Percentiles rank a stretch among this genome's conserved stretches.
Evolutionary conservation across 2,888 invertebrate species (phyloP).

Genomic region (Acanthosepion pharaonis): DNA sequence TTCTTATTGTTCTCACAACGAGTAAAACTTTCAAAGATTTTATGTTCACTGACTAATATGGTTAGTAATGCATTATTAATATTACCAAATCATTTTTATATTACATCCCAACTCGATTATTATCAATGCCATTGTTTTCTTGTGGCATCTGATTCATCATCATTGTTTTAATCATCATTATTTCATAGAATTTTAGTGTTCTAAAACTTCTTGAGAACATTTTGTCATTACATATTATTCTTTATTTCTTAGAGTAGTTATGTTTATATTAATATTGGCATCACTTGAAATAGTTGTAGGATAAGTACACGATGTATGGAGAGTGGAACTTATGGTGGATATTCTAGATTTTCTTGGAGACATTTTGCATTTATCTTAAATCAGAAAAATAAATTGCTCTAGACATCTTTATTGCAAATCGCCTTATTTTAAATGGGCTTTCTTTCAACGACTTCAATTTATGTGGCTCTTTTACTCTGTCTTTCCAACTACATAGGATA

Average conservation of each 20-base stretch:
- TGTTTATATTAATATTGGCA: background rate
- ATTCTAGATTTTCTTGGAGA: background rate
- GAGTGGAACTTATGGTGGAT: background rate
- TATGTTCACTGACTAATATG: too few relatives aligned
- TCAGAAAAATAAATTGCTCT: background rate
- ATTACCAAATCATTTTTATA: too few relatives aligned
- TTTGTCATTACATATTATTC: too few relatives aligned
- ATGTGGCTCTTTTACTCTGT: background rate
- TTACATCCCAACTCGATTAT: too few relatives aligned
- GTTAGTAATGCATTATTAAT: too few relatives aligned
- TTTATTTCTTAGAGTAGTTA: background rate
- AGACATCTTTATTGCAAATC: conserved; percentile 17
- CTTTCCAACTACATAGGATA: background rate
- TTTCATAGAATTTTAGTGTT: too few relatives aligned
- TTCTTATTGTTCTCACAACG: too few relatives aligned
- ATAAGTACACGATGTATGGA: background rate
- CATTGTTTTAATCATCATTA: too few relatives aligned
- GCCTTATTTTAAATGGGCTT: background rate
- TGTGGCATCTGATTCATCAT: too few relatives aligned
- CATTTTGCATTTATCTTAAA: background rate
- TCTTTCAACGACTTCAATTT: background rate
- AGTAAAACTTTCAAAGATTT: too few relatives aligned
- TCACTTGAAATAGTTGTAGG: background rate
- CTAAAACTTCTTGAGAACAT: too few relatives aligned
- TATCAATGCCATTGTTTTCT: too few relatives aligned